Evolutionary conservation across 2,797 vertebrate genomes (phyloP).

Genomic region (Salmo trutta): DNA sequence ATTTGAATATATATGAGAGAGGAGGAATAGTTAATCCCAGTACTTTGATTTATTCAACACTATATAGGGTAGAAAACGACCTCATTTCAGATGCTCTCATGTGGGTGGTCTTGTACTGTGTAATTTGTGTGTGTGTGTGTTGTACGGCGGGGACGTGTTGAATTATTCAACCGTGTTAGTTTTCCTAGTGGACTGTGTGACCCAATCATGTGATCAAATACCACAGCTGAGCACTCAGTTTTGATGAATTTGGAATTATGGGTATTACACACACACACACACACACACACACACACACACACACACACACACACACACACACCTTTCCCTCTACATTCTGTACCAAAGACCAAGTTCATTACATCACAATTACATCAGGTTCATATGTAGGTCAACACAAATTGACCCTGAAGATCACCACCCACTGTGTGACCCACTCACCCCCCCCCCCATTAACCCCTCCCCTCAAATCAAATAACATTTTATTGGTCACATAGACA

Average conservation of each 20-base stretch:
- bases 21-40: neutral
- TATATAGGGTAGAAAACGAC: neutral
- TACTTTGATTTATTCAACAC: neutral
- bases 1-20: neutral
- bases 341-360: conserved; percentile 4
- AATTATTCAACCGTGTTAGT: too few species aligned
- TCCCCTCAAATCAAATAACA: too few species aligned
- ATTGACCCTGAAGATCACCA: neutral
- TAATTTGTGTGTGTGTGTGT: neutral
- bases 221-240: too few species aligned
- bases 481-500: too few species aligned
- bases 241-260: too few species aligned
- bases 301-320: neutral
- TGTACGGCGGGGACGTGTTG: neutral
- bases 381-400: conserved; percentile 23
- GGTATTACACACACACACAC: too few species aligned
- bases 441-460: too few species aligned
- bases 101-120: neutral
- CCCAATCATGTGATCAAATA: too few species aligned
- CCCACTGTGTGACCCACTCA: neutral
- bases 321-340: too few species aligned
- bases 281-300: neutral
- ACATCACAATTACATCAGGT: conserved; percentile 20
- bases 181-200: too few species aligned
- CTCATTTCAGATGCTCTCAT: neutral